These are phyloP conservation scores for Drosophila helvetica DNA, from an alignment of 2,888 invertebrate species.

Conservation along the genomic window DNA sequence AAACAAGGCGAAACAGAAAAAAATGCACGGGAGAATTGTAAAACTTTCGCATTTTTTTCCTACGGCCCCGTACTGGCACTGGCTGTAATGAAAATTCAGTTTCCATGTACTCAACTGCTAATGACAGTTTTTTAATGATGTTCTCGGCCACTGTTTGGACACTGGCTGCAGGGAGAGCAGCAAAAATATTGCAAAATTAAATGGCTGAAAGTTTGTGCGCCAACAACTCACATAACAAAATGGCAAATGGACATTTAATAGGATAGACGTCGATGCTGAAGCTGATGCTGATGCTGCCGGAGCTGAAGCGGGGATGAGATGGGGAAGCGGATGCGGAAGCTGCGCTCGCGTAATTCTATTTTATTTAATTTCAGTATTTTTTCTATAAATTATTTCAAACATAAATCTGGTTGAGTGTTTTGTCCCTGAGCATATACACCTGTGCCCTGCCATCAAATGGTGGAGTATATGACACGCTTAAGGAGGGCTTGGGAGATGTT, in stretches of 20 bases:
- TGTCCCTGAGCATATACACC: slow-evolving; percentile 28
- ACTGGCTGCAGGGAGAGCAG: slow-evolving; percentile 32
- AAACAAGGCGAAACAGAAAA: slow-evolving; percentile 25
- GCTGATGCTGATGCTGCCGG: slow-evolving; percentile 20
- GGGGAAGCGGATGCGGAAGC: slow-evolving; percentile 1
- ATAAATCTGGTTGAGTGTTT: slow-evolving; percentile 61
- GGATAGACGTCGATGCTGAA: slow-evolving; percentile 67
- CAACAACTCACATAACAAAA: slow-evolving; percentile 73
- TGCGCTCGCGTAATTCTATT: slow-evolving; percentile 62
- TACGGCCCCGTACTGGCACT: slow-evolving; percentile 22
- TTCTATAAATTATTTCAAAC: slow-evolving; percentile 76
- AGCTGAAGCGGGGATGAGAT: too few relatives aligned
- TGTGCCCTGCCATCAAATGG: slow-evolving; percentile 23
- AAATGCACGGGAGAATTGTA: slow-evolving; percentile 14
- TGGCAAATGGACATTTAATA: slow-evolving; percentile 76
- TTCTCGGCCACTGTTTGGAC: slow-evolving; percentile 32
- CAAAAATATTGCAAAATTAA: slow-evolving; percentile 64
- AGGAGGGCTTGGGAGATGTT: not conserved
- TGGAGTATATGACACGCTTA: not conserved
- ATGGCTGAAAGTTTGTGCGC: slow-evolving; percentile 70
- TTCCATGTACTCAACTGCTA: slow-evolving; percentile 78
- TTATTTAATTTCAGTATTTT: slow-evolving; percentile 73
- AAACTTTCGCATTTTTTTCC: slow-evolving; percentile 54
- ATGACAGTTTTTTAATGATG: slow-evolving; percentile 80
- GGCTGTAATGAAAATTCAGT: slow-evolving; percentile 75